Evolutionary conservation across 2,113 vertebrate genomes (phyloP), one percentile per base, ranked within the genome.

Genomic region (Erinaceus europaeus): DNA sequence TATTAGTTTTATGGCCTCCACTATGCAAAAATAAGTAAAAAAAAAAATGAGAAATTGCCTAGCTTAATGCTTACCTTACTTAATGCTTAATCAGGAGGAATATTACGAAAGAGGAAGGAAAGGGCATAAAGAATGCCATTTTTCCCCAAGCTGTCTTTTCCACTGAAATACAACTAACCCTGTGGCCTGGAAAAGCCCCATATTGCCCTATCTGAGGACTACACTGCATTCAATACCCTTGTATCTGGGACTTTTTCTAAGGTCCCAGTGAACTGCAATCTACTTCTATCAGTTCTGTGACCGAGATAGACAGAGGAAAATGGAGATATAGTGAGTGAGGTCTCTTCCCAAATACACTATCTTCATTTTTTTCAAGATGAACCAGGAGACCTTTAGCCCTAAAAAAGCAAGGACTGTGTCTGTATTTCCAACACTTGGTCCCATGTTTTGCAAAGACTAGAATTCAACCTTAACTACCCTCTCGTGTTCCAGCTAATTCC

Each of bases 231-330:
- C 42, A 48, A 29, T 44, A 38, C 23, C 38, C n/a, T 68, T 71
- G 17, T 75, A 72, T 40, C 86, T 52, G 17, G 62, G 14, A 20
- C 72, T 59, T 73, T 74, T 83, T 48, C 40, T 53, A 87, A 84
- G n/a, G 6, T 68, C n/a, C 48, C 74, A 87, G 14, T 52, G 38
- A 88, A 83, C 9, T 57, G 38, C 20, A 89, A 36, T 84, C 32
- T 25, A 15, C 67, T 68, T 67, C 46, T 44, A 84, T 68, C 80
- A 88, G 46, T 36, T 78, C 48, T 64, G 40, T 48, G 40, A 68
- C 73, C n/a, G 65, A 84, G 59, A 61, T 71, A 79, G 74, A 36
- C 71, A 40, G 65, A 65, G 13, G 65, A 46, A 80, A 75, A 94
- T 61, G 32, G 84, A 6, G 55, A 18, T 52, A 14, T 69, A 8